A percentile compares a stretch with the other conserved stretches of the same genome.
Conservation (phyloP, 1,140 invertebrate species). For the Drosophila orosa region DNA sequence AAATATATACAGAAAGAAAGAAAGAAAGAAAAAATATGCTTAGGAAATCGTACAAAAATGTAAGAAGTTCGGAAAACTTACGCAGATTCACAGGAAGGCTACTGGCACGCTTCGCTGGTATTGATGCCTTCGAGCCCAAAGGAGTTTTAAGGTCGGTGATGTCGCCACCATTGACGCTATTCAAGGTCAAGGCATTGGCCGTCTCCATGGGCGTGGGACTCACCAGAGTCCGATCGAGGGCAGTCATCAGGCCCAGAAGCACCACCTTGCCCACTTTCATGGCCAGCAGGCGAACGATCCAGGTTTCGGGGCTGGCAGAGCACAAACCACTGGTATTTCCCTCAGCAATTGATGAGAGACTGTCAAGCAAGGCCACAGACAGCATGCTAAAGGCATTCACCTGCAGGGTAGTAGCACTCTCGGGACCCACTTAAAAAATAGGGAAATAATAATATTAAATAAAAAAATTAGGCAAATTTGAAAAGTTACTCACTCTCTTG, state of each 20-base stretch:
- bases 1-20: too few species aligned
- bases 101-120: constrained; percentile 41
- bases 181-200: constrained; percentile 22
- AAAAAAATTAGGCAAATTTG: not conserved
- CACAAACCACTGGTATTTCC: constrained; percentile 57
- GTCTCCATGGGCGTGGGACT: constrained; percentile 9
- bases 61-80: not conserved
- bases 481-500: constrained; percentile 58
- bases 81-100: not conserved
- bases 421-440: constrained; percentile 62
- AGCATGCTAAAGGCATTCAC: constrained; percentile 64
- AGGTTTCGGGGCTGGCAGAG: constrained; percentile 51
- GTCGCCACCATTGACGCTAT: constrained; percentile 29
- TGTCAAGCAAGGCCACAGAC: constrained; percentile 54
- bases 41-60: not conserved
- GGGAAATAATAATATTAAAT: not conserved
- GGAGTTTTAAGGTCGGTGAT: not conserved
- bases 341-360: constrained; percentile 47
- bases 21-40: not conserved
- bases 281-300: constrained; percentile 62
- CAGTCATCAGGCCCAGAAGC: constrained; percentile 58
- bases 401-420: constrained; percentile 42
- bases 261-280: constrained; percentile 65
- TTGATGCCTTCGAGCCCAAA: constrained; percentile 9
- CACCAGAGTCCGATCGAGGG: constrained; percentile 44